Percentiles rank a stretch among this genome's conserved stretches.
Conservation (phyloP, 2,113 vertebrate genomes). For the Microcebus lehilahytsara region DNA sequence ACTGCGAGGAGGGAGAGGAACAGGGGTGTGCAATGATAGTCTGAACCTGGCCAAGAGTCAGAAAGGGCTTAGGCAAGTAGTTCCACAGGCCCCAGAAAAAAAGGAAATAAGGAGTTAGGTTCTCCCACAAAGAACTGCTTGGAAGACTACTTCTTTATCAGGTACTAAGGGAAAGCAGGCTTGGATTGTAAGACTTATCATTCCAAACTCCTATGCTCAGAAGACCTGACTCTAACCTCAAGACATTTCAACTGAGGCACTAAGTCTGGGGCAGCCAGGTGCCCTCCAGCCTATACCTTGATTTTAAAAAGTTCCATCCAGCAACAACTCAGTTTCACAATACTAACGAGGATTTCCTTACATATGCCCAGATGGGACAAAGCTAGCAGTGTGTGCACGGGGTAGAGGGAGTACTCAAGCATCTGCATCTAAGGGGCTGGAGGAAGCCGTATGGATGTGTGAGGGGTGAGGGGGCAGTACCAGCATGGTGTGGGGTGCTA, state of each 20-base stretch:
- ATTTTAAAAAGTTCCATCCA: conserved; percentile 36
- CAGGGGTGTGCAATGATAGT: not conserved
- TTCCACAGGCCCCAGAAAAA: not conserved
- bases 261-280: not conserved
- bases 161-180: not conserved
- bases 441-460: not conserved
- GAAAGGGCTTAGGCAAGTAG: not conserved
- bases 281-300: not conserved
- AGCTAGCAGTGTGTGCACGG: not conserved
- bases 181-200: not conserved
- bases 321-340: not conserved
- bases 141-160: not conserved
- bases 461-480: not conserved
- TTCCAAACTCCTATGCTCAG: conserved; percentile 14
- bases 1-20: conserved; percentile 75
- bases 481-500: not conserved
- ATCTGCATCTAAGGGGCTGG: not conserved
- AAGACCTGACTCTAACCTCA: conserved; percentile 18
- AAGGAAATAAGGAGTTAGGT: not conserved
- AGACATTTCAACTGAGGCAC: conserved; percentile 21
- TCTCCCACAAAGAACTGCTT: not conserved
- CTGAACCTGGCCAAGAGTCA: conserved; percentile 8
- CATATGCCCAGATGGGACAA: not conserved
- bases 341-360: not conserved
- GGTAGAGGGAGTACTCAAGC: not conserved